Base-by-base conservation (phyloP, 2,113 vertebrate species). In the Etheostoma spectabile region DNA sequence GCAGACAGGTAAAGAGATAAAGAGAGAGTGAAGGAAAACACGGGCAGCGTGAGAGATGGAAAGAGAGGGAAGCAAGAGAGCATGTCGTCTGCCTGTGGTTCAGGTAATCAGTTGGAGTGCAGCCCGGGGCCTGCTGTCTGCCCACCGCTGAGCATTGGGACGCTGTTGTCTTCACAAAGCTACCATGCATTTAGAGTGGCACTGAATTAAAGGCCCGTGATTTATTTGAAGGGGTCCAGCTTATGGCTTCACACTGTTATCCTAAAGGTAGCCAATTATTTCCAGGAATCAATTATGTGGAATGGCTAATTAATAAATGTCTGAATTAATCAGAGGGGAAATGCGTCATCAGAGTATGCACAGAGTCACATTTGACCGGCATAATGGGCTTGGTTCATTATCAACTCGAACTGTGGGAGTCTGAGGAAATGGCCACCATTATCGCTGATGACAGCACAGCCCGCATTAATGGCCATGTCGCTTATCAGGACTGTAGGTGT, bases 401-500 rank as follows among this genome's bases (percentile, higher is more conserved):
- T 66, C 77, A 42, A 21, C 66, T 87, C 48, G 42, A 6, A 51
- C 33, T 65, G 63, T 46, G 55, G 72, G 46, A 52, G 53, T 62
- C 24, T 21, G 52, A 61, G 59, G 46, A 87, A 74, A 83, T 55
- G 53, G 74, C 72, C 52, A 45, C 57, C 66, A 66, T 87, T 77
- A 88, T 79, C 56, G 14, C 18, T 56, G 69, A 82, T 78, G 61
- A 63, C 74, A 63, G 80, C 71, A 15, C 55, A 22, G 71, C 24
- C 65, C 0, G 21, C 46, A 1, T 72, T 83, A 80, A 80, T 75
- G 80, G 66, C 71, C 24, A 5, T 42, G 75, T 35, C 3, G 21
- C 75, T 91, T 78, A 91, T 92, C 86, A 46, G 70, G 55, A 15
- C 80, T 52, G 77, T 84, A 87, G 88, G 79, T 87, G 86, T 74